phyloP scores from a whole-genome alignment of 2,797 vertebrate genomes.

The Myripristis jacobus region DNA sequence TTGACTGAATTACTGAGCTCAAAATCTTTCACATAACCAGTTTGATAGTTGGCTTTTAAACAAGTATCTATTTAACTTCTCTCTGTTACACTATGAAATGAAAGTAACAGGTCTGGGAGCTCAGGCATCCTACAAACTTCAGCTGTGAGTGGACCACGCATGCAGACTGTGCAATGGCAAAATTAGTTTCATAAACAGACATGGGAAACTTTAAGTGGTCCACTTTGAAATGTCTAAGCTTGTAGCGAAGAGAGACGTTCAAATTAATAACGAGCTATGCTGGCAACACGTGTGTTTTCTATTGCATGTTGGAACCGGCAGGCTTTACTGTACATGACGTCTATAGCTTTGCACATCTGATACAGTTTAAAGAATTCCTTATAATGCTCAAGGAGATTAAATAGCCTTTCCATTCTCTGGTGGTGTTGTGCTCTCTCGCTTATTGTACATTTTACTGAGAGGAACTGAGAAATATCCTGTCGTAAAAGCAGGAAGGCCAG shows the following conservation, averaged over 20 bases:
- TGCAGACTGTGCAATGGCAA: neutral
- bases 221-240: conserved; percentile 12
- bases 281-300: conserved; percentile 12
- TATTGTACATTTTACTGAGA: conserved; percentile 29
- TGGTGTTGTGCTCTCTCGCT: conserved; percentile 14
- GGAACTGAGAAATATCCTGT: conserved; percentile 46
- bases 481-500: conserved; percentile 28
- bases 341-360: conserved; percentile 51
- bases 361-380: conserved; percentile 42
- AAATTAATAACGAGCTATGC: conserved; percentile 10
- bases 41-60: conserved; percentile 6
- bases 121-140: neutral
- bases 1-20: conserved; percentile 4
- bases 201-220: conserved; percentile 33
- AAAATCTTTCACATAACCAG: neutral
- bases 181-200: conserved; percentile 31
- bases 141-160: neutral
- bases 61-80: conserved; percentile 12
- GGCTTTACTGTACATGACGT: conserved; percentile 37
- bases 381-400: conserved; percentile 25
- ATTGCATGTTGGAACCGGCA: conserved; percentile 29
- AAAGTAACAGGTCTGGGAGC: neutral
- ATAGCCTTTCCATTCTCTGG: conserved; percentile 24
- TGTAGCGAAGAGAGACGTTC: conserved; percentile 43
- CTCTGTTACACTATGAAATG: neutral